A percentile compares a stretch with the other conserved stretches of the same genome.
These are phyloP conservation scores for Python bivittatus DNA, from an alignment of 2,113 vertebrate genomes.

Conservation along the genomic window DNA sequence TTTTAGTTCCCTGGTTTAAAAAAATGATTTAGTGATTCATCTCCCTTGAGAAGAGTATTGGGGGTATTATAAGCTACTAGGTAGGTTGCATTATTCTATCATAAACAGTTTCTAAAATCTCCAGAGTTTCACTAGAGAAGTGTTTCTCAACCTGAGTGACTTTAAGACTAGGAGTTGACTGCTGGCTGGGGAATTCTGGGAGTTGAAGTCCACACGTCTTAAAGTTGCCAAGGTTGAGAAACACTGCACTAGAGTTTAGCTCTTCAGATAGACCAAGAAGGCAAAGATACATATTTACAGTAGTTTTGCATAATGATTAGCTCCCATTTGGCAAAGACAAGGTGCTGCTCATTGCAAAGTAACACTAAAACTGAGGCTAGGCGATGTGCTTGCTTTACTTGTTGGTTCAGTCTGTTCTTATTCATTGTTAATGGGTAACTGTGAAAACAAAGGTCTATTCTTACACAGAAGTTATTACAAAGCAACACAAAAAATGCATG, in stretches of 20 bases:
- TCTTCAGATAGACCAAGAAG: slow-evolving; percentile 1
- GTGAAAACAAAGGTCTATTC: slow-evolving; percentile 10
- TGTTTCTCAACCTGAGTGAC: no score
- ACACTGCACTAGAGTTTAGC: background rate
- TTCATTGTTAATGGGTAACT: slow-evolving; percentile 4
- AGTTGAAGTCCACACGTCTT: no score
- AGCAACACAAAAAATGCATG: background rate
- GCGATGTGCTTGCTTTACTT: background rate
- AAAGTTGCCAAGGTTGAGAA: no score
- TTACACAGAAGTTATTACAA: background rate
- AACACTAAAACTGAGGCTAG: slow-evolving; percentile 1
- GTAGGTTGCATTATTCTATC: background rate
- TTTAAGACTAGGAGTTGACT: no score
- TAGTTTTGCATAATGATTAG: slow-evolving; percentile 38
- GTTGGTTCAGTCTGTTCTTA: background rate
- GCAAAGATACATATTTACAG: background rate
- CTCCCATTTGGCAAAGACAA: slow-evolving; percentile 3
- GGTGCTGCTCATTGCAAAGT: slow-evolving; percentile 18
- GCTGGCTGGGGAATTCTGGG: no score
- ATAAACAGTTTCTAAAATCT: background rate
- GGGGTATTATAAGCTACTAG: background rate
- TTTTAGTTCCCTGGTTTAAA: background rate
- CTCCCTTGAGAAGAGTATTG: background rate
- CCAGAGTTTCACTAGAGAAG: background rate
- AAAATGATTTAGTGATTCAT: background rate